Percentiles rank a stretch among this genome's conserved stretches.
phyloP scores from a whole-genome alignment of 2,797 vertebrate species.

The Propithecus deckenii region DNA sequence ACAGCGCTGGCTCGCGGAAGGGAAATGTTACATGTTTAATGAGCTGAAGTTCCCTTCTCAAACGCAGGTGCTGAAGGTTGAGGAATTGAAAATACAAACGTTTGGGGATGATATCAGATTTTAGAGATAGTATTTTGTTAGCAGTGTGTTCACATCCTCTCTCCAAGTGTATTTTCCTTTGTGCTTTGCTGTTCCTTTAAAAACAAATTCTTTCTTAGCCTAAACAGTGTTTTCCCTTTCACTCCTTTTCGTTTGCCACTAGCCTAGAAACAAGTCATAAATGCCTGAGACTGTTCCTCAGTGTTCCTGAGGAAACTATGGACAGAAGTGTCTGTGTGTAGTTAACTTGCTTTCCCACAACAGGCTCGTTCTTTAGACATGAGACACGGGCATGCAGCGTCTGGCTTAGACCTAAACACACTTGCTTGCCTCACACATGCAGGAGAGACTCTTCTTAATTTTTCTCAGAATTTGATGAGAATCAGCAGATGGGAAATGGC shows the following conservation, averaged over 20 bases:
- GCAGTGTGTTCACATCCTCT: background rate
- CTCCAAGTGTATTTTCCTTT: background rate
- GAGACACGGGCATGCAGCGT: too few species aligned
- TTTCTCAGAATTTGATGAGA: background rate
- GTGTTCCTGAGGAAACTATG: background rate
- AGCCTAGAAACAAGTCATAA: background rate
- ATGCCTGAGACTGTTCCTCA: background rate
- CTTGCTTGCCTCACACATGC: too few species aligned
- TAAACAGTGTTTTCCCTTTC: background rate
- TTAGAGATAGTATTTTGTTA: background rate
- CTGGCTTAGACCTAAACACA: background rate
- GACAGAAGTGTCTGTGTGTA: background rate
- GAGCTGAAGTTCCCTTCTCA: background rate
- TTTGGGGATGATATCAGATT: too few species aligned
- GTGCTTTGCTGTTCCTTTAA: background rate
- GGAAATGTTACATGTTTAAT: background rate
- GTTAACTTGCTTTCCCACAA: background rate
- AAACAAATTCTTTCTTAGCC: background rate
- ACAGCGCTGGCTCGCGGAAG: fast-evolving
- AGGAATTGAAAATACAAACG: background rate
- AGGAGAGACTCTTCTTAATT: background rate
- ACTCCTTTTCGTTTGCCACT: background rate
- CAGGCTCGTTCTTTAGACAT: background rate
- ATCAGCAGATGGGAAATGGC: background rate
- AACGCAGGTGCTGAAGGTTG: background rate